Percentiles rank a stretch among this genome's conserved stretches.
Conservation (phyloP, 2,797 vertebrate genomes). For the Mareca strepera region DNA sequence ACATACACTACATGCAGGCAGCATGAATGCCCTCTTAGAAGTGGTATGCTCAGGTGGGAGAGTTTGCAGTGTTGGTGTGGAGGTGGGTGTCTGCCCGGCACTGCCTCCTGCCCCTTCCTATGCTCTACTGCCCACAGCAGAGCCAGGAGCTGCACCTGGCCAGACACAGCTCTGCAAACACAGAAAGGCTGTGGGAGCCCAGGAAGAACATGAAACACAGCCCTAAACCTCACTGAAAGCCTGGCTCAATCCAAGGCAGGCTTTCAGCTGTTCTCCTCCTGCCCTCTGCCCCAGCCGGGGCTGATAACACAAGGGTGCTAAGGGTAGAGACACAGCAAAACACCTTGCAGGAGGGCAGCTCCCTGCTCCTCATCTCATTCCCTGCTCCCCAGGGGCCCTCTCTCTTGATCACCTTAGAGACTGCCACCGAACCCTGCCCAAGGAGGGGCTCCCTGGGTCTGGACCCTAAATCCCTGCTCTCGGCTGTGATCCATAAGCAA, state of each 20-base stretch:
- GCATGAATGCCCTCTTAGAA: not conserved
- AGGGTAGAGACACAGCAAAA: not conserved
- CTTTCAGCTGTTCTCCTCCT: not conserved
- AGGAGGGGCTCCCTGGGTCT: not conserved
- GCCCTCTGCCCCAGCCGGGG: not conserved
- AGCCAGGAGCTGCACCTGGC: not conserved
- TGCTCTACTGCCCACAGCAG: not conserved
- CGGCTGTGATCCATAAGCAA: not conserved
- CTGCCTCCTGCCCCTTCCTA: rapidly evolving
- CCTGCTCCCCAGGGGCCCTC: not conserved
- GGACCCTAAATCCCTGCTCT: not conserved
- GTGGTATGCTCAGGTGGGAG: not conserved
- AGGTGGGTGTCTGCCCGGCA: not conserved
- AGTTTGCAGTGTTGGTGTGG: not conserved
- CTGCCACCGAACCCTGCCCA: not conserved
- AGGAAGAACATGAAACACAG: not conserved
- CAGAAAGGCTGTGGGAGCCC: not conserved
- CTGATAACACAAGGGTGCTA: not conserved
- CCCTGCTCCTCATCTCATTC: not conserved
- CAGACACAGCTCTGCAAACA: not conserved
- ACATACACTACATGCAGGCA: not conserved
- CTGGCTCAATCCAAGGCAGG: not conserved
- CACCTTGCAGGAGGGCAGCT: not conserved
- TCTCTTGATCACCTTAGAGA: not conserved
- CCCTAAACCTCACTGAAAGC: not conserved